These are phyloP conservation scores for Aromia moschata DNA, from an alignment of 2,888 invertebrate genomes.

Conservation along the genomic window DNA sequence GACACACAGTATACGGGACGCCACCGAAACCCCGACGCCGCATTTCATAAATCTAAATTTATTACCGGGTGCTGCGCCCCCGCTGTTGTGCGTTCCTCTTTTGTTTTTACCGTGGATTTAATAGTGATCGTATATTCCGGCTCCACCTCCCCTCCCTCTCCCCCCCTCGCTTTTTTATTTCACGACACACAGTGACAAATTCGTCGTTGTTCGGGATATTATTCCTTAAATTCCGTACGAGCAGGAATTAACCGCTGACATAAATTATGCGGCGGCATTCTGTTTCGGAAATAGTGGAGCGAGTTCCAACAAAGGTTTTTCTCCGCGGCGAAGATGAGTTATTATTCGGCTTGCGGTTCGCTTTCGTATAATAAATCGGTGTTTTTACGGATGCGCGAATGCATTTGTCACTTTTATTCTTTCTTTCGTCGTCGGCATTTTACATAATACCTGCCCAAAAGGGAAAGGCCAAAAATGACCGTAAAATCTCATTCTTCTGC, in stretches of 20 bases:
- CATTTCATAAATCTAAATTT: constrained; percentile 48
- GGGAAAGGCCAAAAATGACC: neutral
- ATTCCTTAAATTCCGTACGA: constrained; percentile 22
- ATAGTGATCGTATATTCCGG: constrained; percentile 41
- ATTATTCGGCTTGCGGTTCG: constrained; percentile 42
- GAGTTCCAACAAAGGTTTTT: constrained; percentile 25
- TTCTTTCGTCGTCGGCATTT: constrained; percentile 36
- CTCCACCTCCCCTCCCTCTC: too few species aligned
- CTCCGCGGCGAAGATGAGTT: constrained; percentile 35
- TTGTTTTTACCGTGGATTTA: constrained; percentile 45
- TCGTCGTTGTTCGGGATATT: constrained; percentile 16
- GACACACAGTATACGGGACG: too few species aligned
- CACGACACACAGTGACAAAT: constrained; percentile 30
- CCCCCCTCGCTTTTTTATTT: too few species aligned
- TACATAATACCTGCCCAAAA: constrained; percentile 42
- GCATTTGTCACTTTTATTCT: constrained; percentile 57
- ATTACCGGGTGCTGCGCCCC: constrained; percentile 37
- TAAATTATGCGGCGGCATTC: constrained; percentile 23
- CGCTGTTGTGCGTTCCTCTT: constrained; percentile 40
- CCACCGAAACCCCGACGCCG: constrained; percentile 42
- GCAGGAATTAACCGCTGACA: constrained; percentile 23
- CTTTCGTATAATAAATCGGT: constrained; percentile 57
- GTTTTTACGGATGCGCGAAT: constrained; percentile 54
- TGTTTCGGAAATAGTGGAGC: constrained; percentile 22
- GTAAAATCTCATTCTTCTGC: too few species aligned